A percentile compares a stretch with the other conserved stretches of the same genome.
phyloP scores from a whole-genome alignment of 2,113 vertebrate genomes.

The Vanacampus margaritifer region DNA sequence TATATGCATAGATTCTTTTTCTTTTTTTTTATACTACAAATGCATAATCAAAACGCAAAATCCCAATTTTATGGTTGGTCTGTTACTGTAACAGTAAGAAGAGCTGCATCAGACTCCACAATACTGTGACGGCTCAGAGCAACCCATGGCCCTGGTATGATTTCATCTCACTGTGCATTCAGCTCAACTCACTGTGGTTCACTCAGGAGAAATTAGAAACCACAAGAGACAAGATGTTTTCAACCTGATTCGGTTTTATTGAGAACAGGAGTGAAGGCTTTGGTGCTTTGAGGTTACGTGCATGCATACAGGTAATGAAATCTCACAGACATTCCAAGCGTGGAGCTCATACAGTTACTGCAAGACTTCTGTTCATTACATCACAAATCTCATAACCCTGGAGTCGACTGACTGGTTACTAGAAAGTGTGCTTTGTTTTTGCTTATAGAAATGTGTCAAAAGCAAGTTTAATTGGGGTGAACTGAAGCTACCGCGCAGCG shows the following conservation, averaged over 20 bases:
- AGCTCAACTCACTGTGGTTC: not conserved
- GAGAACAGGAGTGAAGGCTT: not conserved
- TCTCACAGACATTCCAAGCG: not conserved
- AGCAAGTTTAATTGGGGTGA: no score
- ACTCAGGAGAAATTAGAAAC: not conserved
- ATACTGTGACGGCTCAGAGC: not conserved
- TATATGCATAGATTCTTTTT: no score
- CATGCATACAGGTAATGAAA: not conserved
- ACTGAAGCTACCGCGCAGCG: not conserved
- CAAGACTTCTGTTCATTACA: not conserved
- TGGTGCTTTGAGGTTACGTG: not conserved
- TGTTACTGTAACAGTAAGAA: not conserved
- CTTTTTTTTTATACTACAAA: no score
- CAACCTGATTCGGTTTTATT: not conserved
- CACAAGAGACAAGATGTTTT: not conserved
- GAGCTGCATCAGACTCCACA: not conserved
- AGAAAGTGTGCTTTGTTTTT: no score
- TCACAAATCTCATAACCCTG: no score
- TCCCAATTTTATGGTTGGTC: not conserved
- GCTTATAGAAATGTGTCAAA: no score
- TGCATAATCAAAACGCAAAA: not conserved
- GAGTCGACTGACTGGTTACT: no score
- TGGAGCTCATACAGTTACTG: not conserved
- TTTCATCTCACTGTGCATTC: not conserved
- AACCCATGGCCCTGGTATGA: not conserved